These are phyloP conservation scores for Pocillopora meandrina DNA, from an alignment of 92 coral and sea anemone species.

Conservation along the genomic window DNA sequence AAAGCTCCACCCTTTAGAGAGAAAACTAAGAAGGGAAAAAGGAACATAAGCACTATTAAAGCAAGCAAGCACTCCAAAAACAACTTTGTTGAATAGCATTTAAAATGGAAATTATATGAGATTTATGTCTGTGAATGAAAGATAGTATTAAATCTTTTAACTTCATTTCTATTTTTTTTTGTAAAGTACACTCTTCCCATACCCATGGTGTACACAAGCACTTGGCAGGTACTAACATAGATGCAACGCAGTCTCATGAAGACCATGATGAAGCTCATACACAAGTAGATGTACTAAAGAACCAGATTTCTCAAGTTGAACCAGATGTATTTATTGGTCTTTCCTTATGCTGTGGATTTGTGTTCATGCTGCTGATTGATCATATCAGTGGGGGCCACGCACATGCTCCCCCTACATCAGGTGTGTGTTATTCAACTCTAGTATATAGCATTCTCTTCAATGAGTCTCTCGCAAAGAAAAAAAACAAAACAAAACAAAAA, in stretches of 20 bases:
- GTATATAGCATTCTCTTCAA: too few species aligned
- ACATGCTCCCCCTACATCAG: slow-evolving; percentile 72
- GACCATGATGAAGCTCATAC: slow-evolving; percentile 17
- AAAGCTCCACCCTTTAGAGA: too few species aligned
- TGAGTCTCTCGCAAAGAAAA: too few species aligned
- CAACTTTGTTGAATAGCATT: too few species aligned
- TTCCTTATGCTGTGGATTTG: slow-evolving; percentile 93
- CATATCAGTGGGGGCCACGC: slow-evolving; percentile 96
- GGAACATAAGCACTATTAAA: too few species aligned
- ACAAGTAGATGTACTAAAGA: slow-evolving; percentile 49
- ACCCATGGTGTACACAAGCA: slow-evolving; percentile 10
- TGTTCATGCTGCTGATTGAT: slow-evolving; percentile 91
- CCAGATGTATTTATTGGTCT: slow-evolving; percentile 94
- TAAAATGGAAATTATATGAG: too few species aligned
- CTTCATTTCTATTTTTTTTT: not conserved
- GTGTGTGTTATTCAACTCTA: not conserved
- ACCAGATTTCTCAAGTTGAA: slow-evolving; percentile 81
- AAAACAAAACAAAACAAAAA: too few species aligned
- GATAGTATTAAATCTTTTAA: not conserved
- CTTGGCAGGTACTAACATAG: not conserved
- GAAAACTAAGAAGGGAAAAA: too few species aligned
- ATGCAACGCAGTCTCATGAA: not conserved
- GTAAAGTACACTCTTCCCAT: slow-evolving; percentile 21
- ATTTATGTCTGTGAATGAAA: not conserved
- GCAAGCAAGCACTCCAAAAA: too few species aligned